Percentiles rank a stretch among this genome's conserved stretches.
phyloP scores from a whole-genome alignment of 2,113 vertebrate genomes.

The Plectropomus leopardus region DNA sequence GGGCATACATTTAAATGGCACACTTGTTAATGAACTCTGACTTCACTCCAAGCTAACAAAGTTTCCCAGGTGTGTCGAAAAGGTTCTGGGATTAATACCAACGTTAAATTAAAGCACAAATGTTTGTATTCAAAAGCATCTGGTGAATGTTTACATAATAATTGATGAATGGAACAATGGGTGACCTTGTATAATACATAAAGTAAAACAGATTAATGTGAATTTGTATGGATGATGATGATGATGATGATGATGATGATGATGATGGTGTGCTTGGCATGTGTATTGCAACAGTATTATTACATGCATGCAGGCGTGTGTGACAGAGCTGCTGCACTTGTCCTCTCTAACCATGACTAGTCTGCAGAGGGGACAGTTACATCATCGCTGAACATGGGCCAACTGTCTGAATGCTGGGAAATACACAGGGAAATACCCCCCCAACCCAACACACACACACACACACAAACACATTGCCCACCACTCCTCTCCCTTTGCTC shows the following conservation, averaged over 20 bases:
- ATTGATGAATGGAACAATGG: neutral
- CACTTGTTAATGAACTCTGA: no score
- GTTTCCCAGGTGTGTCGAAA: neutral
- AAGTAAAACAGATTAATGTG: neutral
- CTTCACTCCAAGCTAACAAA: neutral
- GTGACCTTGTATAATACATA: neutral
- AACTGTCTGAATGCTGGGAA: conserved; percentile 63
- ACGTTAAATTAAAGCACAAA: neutral
- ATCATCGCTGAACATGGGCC: conserved; percentile 67
- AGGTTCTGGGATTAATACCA: neutral
- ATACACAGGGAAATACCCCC: conserved; percentile 31
- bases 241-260: neutral
- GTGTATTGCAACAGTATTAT: neutral
- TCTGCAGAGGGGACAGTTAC: conserved; percentile 61
- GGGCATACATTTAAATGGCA: no score
- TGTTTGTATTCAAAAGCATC: no score
- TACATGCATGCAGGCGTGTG: conserved; percentile 25
- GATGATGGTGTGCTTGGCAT: neutral
- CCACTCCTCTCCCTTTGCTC: neutral
- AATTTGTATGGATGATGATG: neutral
- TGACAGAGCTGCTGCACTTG: conserved; percentile 14
- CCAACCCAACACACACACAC: neutral
- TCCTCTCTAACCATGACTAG: conserved; percentile 32
- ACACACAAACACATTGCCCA: conserved; percentile 8
- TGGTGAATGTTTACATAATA: neutral